These are phyloP conservation scores for Bibio marci DNA, from an alignment of 2,888 invertebrate species.

Conservation along the genomic window DNA sequence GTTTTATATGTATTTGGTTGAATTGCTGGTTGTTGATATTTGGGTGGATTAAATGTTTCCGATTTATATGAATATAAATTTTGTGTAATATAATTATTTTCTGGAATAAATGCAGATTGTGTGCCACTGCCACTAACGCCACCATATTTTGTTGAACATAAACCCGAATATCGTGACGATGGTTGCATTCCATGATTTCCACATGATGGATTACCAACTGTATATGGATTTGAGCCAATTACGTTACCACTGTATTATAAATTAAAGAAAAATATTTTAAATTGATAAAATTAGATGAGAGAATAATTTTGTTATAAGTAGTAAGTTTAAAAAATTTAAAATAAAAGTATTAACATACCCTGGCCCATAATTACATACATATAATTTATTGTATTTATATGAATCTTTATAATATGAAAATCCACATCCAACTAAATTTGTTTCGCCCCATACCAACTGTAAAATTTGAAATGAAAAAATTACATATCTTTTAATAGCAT, in stretches of 20 bases:
- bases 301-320: too few species aligned
- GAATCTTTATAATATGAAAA: constrained; percentile 66
- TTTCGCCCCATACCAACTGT: constrained; percentile 77
- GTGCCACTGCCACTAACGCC: constrained; percentile 10
- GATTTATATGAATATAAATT: constrained; percentile 5
- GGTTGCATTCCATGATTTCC: constrained; percentile 47
- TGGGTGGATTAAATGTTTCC: constrained; percentile 3
- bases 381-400: constrained; percentile 62
- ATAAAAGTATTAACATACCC: constrained; percentile 36
- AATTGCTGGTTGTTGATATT: background rate
- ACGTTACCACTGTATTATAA: constrained; percentile 46
- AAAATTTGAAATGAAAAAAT: constrained; percentile 14
- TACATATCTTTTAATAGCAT: too few species aligned
- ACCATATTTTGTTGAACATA: constrained; percentile 37
- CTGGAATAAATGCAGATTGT: constrained; percentile 30
- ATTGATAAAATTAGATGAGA: too few species aligned
- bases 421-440: constrained; percentile 73
- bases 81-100: constrained; percentile 14
- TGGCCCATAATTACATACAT: constrained; percentile 74
- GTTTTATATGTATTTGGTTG: background rate
- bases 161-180: constrained; percentile 55
- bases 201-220: constrained; percentile 57
- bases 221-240: constrained; percentile 56
- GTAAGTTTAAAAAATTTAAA: too few species aligned
- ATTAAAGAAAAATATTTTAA: constrained; percentile 10